These are phyloP conservation scores for Cyrtodaria siliqua DNA, from an alignment of 2,888 invertebrate genomes.

Conservation along the genomic window DNA sequence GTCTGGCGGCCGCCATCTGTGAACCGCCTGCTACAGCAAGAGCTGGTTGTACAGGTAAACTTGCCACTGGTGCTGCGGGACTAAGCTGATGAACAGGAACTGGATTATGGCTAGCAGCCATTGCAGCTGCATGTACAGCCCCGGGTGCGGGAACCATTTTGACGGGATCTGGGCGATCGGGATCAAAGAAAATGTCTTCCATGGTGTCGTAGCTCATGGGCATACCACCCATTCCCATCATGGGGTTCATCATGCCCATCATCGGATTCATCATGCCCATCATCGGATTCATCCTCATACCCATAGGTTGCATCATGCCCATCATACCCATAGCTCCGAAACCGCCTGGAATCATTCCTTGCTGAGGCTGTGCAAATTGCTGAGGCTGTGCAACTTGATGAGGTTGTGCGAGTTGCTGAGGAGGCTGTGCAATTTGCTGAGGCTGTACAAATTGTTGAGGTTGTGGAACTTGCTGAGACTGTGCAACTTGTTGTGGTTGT, in stretches of 20 bases:
- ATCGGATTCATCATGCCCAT: conserved; percentile 20
- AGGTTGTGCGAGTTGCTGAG: neutral
- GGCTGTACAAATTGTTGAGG: neutral
- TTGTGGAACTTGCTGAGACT: neutral
- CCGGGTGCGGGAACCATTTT: neutral
- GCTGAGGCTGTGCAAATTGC: neutral
- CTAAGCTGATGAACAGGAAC: too few species aligned
- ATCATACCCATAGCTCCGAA: conserved; percentile 11
- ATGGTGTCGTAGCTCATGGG: conserved; percentile 47
- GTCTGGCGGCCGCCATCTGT: neutral
- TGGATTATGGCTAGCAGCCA: neutral
- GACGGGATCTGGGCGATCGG: conserved; percentile 27
- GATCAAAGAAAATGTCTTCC: conserved; percentile 35
- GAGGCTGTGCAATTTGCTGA: neutral
- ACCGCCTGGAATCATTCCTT: conserved; percentile 2
- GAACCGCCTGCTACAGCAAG: neutral
- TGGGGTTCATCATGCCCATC: conserved; percentile 6
- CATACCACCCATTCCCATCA: conserved; percentile 27
- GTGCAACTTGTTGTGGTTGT: neutral
- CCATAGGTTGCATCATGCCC: conserved; percentile 6
- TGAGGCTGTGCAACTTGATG: neutral
- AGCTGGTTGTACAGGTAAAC: neutral
- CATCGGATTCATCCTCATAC: conserved; percentile 24
- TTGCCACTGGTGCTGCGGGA: neutral
- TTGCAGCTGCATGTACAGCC: neutral